phyloP scores from a whole-genome alignment of 2,797 vertebrate species.

The Labroides dimidiatus region DNA sequence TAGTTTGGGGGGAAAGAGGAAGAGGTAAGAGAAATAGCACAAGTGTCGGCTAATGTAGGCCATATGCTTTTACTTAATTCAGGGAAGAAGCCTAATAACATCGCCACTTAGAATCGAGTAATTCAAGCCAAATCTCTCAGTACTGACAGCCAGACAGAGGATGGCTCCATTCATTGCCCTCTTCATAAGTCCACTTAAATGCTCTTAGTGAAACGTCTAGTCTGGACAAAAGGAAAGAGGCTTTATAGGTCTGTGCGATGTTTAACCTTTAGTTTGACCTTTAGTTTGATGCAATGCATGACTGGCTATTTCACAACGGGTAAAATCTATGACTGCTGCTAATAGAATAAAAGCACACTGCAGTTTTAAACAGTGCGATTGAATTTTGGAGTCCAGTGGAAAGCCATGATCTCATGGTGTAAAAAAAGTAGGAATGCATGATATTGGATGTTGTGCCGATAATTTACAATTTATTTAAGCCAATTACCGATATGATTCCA shows the following conservation, averaged over 20 bases:
- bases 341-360: neutral
- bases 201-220: conserved; percentile 71
- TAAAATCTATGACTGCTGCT: neutral
- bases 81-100: conserved; percentile 24
- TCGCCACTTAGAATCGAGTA: conserved; percentile 11
- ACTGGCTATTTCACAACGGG: neutral
- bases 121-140: conserved; percentile 30
- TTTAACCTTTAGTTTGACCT: conserved; percentile 61
- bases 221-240: conserved; percentile 68
- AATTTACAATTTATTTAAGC: no score
- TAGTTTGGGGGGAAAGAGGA: conserved; percentile 1
- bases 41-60: conserved; percentile 1
- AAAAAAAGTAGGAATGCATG: no score
- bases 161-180: conserved; percentile 36
- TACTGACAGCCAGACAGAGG: conserved; percentile 38
- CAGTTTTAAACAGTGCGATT: neutral
- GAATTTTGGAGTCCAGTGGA: neutral
- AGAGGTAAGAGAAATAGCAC: neutral
- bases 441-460: no score
- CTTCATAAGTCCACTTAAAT: conserved; percentile 70
- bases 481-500: no score
- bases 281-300: conserved; percentile 36
- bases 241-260: conserved; percentile 68
- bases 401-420: neutral
- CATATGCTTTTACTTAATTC: conserved; percentile 11